phyloP scores from a whole-genome alignment of 2,888 invertebrate genomes.

The Standfussiana lucernea region DNA sequence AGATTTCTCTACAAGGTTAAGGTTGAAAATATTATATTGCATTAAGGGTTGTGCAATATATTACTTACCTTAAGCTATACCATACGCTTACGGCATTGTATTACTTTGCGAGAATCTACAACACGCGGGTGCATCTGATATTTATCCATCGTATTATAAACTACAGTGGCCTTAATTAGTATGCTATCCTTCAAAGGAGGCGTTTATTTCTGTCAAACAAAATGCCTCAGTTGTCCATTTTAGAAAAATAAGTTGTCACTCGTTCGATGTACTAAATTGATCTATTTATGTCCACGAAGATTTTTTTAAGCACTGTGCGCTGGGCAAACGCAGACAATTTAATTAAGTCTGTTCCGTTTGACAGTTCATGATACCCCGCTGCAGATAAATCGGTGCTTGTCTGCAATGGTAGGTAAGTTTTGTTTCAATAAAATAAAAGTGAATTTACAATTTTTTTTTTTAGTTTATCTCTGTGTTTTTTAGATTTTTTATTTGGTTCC shows the following conservation, averaged over 20 bases:
- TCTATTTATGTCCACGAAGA: not conserved
- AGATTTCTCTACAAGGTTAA: too few species aligned
- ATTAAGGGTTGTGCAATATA: too few species aligned
- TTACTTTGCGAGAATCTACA: too few species aligned
- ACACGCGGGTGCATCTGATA: too few species aligned
- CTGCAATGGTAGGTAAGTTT: not conserved
- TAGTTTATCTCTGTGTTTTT: not conserved
- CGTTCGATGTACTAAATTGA: not conserved
- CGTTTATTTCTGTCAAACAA: not conserved
- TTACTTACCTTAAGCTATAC: too few species aligned
- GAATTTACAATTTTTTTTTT: not conserved
- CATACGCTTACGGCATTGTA: too few species aligned
- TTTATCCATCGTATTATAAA: too few species aligned
- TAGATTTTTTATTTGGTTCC: not conserved
- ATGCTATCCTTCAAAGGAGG: not conserved
- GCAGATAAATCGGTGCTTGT: not conserved
- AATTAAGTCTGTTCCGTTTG: constrained; percentile 3
- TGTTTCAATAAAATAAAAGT: not conserved
- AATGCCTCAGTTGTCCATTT: not conserved
- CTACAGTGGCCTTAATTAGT: too few species aligned
- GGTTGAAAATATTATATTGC: too few species aligned
- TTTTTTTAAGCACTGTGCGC: not conserved
- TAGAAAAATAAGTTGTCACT: too few species aligned
- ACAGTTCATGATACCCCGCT: not conserved
- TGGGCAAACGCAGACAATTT: not conserved